Evolutionary conservation across 2,797 vertebrate genomes (phyloP), one percentile per base, ranked within the genome.

Genomic region (Trachurus trachurus): DNA sequence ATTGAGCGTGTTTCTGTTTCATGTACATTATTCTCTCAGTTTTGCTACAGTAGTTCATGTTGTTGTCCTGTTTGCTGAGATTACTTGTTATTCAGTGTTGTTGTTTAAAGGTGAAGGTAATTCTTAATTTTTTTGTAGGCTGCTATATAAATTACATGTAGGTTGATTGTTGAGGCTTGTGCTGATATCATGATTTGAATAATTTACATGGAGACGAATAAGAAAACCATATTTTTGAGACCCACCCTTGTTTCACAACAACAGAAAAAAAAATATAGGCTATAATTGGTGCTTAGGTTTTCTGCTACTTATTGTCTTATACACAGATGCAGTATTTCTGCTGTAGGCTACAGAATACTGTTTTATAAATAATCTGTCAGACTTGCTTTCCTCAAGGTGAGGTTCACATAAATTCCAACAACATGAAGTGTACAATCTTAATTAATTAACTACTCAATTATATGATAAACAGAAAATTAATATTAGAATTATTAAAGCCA

Each of bases 1-100:
- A 52, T 53, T 66, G n/a, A 12, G 21, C 49, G 67, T 21, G 15
- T 71, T 64, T 74, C 42, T 59, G 2, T 29, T 50, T 64, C 56
- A 21, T 52, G 40, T 26, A n/a, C n/a, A n/a, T n/a, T 75, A 22
- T 9, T 31, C 26, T 40, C 50, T 50, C 26, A 6, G 26, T 52
- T 66, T 60, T n/a, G 12, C 58, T 52, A n/a, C n/a, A n/a, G 42
- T 22, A 12, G 26, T 56, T 63, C n/a, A 42, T 54, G 26, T 73
- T 0, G 0, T 50, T n/a, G 39, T 71, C 42, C 15, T 12, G 21
- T 59, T 12, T 22, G 21, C 7, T 53, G 13, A 15, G 40, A 66
- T 67, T 8, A 4, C 45, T 29, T 34, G 58, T 64, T 59, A 34
- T 13, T 50, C 6, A 17, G 17, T 29, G n/a, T 74, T 44, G 22